A percentile compares a stretch with the other conserved stretches of the same genome.
Evolutionary conservation across 2,888 invertebrate species (phyloP).

Genomic region (Diloba caeruleocephala): DNA sequence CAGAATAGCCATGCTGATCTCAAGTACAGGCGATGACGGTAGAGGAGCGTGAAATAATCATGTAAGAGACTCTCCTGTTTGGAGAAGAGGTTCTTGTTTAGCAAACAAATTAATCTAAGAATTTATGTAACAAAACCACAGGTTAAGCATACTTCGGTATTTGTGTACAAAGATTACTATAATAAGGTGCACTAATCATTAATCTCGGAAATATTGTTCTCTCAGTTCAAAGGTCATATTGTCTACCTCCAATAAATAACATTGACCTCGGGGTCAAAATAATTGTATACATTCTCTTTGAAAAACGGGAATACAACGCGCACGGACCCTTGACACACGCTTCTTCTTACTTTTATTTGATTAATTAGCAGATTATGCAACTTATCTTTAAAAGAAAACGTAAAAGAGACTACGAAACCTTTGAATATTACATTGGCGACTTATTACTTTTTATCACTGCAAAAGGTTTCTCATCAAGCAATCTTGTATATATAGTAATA

Average conservation of each 20-base stretch:
- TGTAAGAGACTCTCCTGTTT: too few relatives aligned
- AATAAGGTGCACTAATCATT: slow-evolving; percentile 48
- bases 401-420: slow-evolving; percentile 1
- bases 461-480: too few relatives aligned
- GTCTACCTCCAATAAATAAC: slow-evolving; percentile 67
- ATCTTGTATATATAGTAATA: too few relatives aligned
- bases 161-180: slow-evolving; percentile 42
- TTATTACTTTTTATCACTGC: too few relatives aligned
- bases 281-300: slow-evolving; percentile 64
- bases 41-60: too few relatives aligned
- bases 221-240: slow-evolving; percentile 51
- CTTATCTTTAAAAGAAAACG: slow-evolving; percentile 18
- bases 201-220: slow-evolving; percentile 59
- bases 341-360: slow-evolving; percentile 51
- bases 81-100: neutral
- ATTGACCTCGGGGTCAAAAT: slow-evolving; percentile 68
- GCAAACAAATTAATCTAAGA: slow-evolving; percentile 10
- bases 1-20: too few relatives aligned
- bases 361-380: slow-evolving; percentile 46
- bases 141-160: slow-evolving; percentile 14
- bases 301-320: slow-evolving; percentile 60
- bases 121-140: slow-evolving; percentile 16
- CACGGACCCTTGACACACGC: slow-evolving; percentile 38
- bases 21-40: too few relatives aligned
- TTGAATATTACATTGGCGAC: neutral